Conservation (phyloP, 2,113 vertebrate species). For the Otus sunia region DNA sequence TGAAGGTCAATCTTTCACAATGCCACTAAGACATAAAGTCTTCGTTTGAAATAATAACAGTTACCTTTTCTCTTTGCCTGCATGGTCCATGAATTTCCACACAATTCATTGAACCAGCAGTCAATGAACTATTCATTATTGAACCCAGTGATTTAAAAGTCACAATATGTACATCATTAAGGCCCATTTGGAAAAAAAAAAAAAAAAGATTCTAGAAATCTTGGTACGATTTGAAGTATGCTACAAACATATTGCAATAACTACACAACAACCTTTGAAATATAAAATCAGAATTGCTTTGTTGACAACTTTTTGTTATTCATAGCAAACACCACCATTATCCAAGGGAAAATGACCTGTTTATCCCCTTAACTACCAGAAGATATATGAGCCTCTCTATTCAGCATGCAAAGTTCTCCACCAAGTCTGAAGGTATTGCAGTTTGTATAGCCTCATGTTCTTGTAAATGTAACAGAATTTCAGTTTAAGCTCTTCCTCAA, state of each 20-base stretch:
- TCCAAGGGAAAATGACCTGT: not conserved
- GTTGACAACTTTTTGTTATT: not conserved
- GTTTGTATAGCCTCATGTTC: not conserved
- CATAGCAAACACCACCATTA: not conserved
- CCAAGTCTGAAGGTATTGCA: not conserved
- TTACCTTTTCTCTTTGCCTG: slow-evolving; percentile 71
- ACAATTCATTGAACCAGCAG: slow-evolving; percentile 70
- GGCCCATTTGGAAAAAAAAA: not conserved
- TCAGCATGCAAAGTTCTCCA: not conserved
- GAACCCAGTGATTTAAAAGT: slow-evolving; percentile 60
- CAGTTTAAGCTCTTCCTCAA: not conserved
- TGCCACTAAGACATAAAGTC: slow-evolving; percentile 75
- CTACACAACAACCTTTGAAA: not conserved
- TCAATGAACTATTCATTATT: slow-evolving; percentile 71
- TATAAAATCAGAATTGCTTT: not conserved
- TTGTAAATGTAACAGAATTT: not conserved
- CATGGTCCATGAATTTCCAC: slow-evolving; percentile 74
- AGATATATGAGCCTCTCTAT: not conserved
- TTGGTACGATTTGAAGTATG: not conserved
- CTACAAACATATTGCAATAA: not conserved
- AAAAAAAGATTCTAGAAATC: not conserved
- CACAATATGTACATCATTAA: slow-evolving; percentile 67
- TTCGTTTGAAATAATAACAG: slow-evolving; percentile 79
- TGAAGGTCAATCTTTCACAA: slow-evolving; percentile 78
- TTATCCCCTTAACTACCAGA: not conserved